Evolutionary conservation across 23 tunicate species (phyloP).

Genomic region (Aplidium turbinatum): DNA sequence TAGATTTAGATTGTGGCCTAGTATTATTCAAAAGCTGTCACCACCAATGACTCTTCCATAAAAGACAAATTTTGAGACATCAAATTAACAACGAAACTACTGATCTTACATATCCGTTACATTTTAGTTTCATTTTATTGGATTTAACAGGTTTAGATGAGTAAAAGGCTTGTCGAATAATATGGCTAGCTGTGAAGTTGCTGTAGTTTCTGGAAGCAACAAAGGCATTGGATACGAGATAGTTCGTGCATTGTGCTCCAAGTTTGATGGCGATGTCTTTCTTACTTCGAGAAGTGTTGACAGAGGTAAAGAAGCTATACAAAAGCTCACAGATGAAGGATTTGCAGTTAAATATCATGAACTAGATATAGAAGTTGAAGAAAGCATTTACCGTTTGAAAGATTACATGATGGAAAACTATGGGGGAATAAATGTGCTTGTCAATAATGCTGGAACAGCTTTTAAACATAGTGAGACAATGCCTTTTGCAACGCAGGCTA

Average conservation of each 20-base stretch:
- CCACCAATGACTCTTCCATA: too few species aligned
- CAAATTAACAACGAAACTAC: too few species aligned
- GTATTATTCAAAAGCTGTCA: too few species aligned
- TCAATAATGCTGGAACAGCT: constrained; percentile 89
- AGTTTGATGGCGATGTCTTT: constrained; percentile 65
- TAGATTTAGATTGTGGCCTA: too few species aligned
- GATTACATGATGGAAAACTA: constrained; percentile 38
- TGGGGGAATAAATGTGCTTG: constrained; percentile 87
- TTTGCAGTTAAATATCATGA: constrained; percentile 70
- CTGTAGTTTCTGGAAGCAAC: constrained; percentile 75
- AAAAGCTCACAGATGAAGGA: constrained; percentile 60
- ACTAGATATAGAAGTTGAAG: constrained; percentile 65
- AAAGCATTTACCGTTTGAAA: constrained; percentile 40
- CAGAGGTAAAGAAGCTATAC: constrained; percentile 70
- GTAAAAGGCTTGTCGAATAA: too few species aligned
- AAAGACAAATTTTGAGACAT: too few species aligned
- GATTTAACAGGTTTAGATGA: too few species aligned
- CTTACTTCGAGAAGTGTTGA: constrained; percentile 71
- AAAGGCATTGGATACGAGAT: constrained; percentile 92
- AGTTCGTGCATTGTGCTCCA: constrained; percentile 67
- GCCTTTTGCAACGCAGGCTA: constrained; percentile 72
- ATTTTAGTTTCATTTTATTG: too few species aligned
- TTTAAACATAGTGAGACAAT: constrained; percentile 54
- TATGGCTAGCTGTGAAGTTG: too few species aligned
- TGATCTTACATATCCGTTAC: too few species aligned